Base-by-base conservation (phyloP, 2,888 invertebrate genomes). In the Gasteruption jaculator region DNA sequence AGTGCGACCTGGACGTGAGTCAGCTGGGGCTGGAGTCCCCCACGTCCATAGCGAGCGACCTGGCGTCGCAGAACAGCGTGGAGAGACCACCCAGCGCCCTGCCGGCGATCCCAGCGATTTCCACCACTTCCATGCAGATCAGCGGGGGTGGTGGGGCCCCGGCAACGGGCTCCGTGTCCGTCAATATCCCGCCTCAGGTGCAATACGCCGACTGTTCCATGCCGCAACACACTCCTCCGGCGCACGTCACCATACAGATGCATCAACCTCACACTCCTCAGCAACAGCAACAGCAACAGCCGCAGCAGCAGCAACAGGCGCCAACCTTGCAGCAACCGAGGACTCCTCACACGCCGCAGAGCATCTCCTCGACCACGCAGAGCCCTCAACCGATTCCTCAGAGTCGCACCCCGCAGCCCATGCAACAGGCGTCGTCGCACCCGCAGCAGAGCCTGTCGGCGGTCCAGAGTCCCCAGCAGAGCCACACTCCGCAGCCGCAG, bases 11-110 rank as follows among this genome's bases (percentile, higher is more conserved):
- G 45, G 91, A 90, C 65, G 89, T 90, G 2, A 82, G 83, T 42
- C 88, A 89, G 62, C 70, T 91, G 43, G 90, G 88, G 1, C 73
- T 93, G 49, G 92, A 92, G 65, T 91, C 92, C 0, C 91, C 93
- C 0, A 85, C 89, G 0, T 89, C 90, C 26, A 90, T 92, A 52
- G 85, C 89, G 1, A 88, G 86, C 32, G 91, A 92, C 66, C 79
- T 91, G 71, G 84, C 86, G 6, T 83, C 83, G 0, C 88, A 88
- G 54, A 82, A 79, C 60, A 78, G 83, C 1, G 79, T 81, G 1
- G 83, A 84, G 53, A 71, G 77, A n/a, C 76, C 80, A 4, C 76
- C 79, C 0, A 80, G 79, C 33, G 78, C 78, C 1, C 63, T 79
- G 12, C 74, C 77, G 1, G 72, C 73, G 25, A 71, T 54, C 62